Evolutionary conservation across 2,113 vertebrate species (phyloP).

Genomic region (Mirounga angustirostris): DNA sequence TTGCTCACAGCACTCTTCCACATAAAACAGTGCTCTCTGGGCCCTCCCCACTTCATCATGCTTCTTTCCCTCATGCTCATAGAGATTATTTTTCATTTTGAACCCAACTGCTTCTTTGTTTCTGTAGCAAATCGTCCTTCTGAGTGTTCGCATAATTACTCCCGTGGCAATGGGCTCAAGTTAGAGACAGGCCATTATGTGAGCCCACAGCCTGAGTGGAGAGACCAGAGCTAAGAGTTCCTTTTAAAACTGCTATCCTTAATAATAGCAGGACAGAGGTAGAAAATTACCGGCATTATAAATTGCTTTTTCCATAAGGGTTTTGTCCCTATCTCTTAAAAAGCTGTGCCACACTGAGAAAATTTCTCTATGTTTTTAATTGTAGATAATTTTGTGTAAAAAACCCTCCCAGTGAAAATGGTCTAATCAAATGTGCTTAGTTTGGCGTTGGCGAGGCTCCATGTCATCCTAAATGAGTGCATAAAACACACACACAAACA

Average conservation of each 20-base stretch:
- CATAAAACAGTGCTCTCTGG: neutral
- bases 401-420: conserved; percentile 57
- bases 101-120: conserved; percentile 29
- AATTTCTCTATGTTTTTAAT: conserved; percentile 75
- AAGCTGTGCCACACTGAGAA: conserved; percentile 51
- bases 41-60: neutral
- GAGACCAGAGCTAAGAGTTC: neutral
- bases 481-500: neutral
- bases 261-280: conserved; percentile 55
- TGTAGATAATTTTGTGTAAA: conserved; percentile 71
- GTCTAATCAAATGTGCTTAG: conserved; percentile 37
- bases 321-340: conserved; percentile 65
- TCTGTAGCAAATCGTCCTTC: conserved; percentile 55
- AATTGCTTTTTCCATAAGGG: conserved; percentile 66
- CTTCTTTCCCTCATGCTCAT: neutral
- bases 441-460: conserved; percentile 47
- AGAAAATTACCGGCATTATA: conserved; percentile 74
- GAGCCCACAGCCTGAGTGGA: neutral
- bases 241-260: conserved; percentile 37
- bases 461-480: neutral
- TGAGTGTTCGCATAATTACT: conserved; percentile 33
- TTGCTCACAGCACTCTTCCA: neutral
- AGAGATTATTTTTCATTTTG: conserved; percentile 31
- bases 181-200: conserved; percentile 54
- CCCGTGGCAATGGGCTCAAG: conserved; percentile 50